Percentiles rank a stretch among this genome's conserved stretches.
Conservation (phyloP, 2,797 vertebrate species). For the Xenops minutus region DNA sequence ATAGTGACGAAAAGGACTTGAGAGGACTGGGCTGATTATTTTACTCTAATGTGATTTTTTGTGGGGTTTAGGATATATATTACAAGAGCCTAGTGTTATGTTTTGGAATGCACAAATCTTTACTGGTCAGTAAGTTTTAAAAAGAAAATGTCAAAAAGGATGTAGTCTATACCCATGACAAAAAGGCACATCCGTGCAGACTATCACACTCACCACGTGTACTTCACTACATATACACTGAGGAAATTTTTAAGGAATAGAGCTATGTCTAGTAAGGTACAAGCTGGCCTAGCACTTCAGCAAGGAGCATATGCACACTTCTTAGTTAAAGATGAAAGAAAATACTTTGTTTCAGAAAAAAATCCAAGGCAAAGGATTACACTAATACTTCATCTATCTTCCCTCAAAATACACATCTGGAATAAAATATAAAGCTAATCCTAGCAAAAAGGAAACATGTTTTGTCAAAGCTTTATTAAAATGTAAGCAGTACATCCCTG, state of each 20-base stretch:
- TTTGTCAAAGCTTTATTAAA: constrained; percentile 31
- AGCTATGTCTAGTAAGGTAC: background rate
- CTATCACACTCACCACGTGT: background rate
- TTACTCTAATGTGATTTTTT: background rate
- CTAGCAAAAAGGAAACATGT: background rate
- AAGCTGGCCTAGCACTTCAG: background rate
- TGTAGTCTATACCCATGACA: background rate
- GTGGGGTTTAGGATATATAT: background rate
- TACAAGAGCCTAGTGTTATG: background rate
- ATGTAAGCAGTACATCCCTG: constrained; percentile 7
- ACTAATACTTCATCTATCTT: background rate
- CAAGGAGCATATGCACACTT: background rate
- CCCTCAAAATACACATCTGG: constrained; percentile 35
- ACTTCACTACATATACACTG: background rate
- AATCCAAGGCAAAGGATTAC: background rate
- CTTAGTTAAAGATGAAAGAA: background rate
- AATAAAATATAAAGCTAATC: constrained; percentile 8
- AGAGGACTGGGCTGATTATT: background rate
- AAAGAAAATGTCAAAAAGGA: background rate
- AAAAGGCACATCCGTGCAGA: background rate
- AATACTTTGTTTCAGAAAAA: background rate
- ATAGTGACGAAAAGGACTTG: background rate
- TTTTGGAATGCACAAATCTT: background rate
- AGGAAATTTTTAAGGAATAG: background rate
- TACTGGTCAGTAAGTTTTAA: background rate